Evolutionary conservation across 2,888 invertebrate genomes (phyloP).

Genomic region (Caenorhabditis panamensis): DNA sequence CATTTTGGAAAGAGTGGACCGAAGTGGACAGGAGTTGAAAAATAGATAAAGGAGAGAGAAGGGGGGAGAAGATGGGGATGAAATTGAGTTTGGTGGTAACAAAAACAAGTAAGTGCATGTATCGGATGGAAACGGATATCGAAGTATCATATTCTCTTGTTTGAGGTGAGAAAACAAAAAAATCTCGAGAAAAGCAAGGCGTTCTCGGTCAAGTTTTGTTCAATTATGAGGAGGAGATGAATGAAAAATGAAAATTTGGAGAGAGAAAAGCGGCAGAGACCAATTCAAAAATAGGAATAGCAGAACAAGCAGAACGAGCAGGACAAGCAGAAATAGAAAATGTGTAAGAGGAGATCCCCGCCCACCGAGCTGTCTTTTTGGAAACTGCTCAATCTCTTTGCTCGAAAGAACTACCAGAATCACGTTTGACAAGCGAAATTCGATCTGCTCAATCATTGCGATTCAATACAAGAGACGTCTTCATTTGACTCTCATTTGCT

Average conservation of each 20-base stretch:
- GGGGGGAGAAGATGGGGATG: neutral
- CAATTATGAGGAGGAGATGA: constrained; percentile 23
- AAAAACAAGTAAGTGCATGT: constrained; percentile 26
- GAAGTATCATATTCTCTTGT: constrained; percentile 35
- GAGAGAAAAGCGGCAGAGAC: constrained; percentile 1
- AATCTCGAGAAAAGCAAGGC: constrained; percentile 6
- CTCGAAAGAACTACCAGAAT: constrained; percentile 28
- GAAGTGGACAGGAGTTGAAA: constrained; percentile 7
- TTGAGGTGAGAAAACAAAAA: neutral
- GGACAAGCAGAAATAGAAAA: constrained; percentile 28
- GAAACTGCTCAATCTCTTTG: constrained; percentile 10
- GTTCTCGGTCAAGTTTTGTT: neutral
- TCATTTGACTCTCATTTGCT: constrained; percentile 21
- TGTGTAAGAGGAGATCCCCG: constrained; percentile 45
- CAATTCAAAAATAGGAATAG: constrained; percentile 6
- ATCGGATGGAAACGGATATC: neutral
- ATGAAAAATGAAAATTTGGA: constrained; percentile 19
- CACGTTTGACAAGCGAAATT: constrained; percentile 10
- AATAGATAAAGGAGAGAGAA: neutral
- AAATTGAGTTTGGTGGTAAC: constrained; percentile 1
- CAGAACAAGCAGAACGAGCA: constrained; percentile 22
- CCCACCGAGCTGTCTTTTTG: constrained; percentile 24
- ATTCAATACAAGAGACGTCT: constrained; percentile 19
- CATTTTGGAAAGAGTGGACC: constrained; percentile 13
- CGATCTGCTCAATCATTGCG: neutral